Evolutionary conservation across 2,797 vertebrate species (phyloP).

Genomic region (Pempheris klunzingeri): DNA sequence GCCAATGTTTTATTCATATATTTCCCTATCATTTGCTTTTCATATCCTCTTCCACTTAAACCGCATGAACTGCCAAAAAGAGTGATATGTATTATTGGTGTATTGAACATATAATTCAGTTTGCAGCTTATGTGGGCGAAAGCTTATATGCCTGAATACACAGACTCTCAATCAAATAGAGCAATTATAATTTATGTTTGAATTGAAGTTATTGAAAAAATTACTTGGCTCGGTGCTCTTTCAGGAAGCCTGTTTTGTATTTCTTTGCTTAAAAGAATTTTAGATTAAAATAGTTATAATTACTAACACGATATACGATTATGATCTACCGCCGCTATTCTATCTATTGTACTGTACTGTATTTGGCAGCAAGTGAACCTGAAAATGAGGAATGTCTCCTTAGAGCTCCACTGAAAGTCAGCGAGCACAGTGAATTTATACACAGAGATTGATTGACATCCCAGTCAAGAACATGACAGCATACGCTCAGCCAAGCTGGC

Average conservation of each 20-base stretch:
- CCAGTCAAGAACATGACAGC: constrained; percentile 72
- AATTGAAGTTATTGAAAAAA: constrained; percentile 61
- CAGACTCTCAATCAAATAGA: constrained; percentile 65
- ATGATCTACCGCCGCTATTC: constrained; percentile 14
- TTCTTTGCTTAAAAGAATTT: constrained; percentile 21
- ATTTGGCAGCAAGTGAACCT: constrained; percentile 34
- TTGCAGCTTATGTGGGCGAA: constrained; percentile 73
- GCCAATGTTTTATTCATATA: constrained; percentile 85
- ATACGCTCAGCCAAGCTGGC: constrained; percentile 59
- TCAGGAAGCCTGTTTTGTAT: constrained; percentile 14
- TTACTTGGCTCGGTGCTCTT: constrained; percentile 24
- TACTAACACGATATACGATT: constrained; percentile 13
- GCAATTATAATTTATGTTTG: constrained; percentile 69
- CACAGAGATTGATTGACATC: constrained; percentile 69
- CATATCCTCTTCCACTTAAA: constrained; percentile 79
- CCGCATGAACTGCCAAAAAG: constrained; percentile 79
- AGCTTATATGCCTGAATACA: constrained; percentile 60
- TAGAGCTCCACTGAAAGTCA: constrained; percentile 51
- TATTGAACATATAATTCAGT: constrained; percentile 77
- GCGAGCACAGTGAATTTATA: constrained; percentile 38
- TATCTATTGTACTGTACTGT: constrained; percentile 21
- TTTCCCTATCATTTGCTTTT: constrained; percentile 79
- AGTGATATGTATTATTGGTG: constrained; percentile 77
- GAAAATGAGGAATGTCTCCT: constrained; percentile 45
- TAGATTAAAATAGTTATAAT: constrained; percentile 36